Evolutionary conservation across 2,888 invertebrate species (phyloP).

Genomic region (Tricholauxania praeusta): DNA sequence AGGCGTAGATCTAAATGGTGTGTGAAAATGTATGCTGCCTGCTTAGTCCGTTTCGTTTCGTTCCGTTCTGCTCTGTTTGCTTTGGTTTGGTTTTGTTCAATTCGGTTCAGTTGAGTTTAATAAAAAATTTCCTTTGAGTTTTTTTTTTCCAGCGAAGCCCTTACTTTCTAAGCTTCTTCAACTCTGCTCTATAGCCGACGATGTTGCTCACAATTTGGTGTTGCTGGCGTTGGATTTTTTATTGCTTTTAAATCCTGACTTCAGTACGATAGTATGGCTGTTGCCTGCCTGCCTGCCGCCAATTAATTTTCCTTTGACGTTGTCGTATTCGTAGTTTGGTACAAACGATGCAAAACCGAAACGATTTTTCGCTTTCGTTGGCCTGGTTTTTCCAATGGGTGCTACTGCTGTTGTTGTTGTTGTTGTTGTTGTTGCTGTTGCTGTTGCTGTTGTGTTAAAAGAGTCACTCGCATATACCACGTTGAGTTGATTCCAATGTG

Average conservation of each 20-base stretch:
- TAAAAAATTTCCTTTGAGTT: background rate
- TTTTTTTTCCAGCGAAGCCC: no score
- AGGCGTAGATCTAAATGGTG: background rate
- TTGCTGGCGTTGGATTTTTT: no score
- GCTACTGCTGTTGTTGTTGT: conserved; percentile 25
- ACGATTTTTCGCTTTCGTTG: conserved; percentile 20
- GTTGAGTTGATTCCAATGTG: conserved; percentile 3
- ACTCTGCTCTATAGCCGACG: no score
- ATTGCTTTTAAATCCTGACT: no score
- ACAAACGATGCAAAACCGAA: background rate
- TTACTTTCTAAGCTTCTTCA: no score
- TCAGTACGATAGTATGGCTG: no score
- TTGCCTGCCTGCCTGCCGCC: background rate
- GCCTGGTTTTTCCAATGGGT: conserved; percentile 27
- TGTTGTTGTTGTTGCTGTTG: conserved; percentile 32
- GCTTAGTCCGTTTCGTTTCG: no score
- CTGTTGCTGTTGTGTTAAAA: conserved; percentile 33
- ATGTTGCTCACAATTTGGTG: no score
- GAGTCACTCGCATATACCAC: background rate
- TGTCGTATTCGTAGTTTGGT: background rate
- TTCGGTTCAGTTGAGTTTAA: conserved; percentile 9
- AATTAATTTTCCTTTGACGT: conserved; percentile 1
- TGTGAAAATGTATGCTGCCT: background rate
- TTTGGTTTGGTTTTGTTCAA: no score
- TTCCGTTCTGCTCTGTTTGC: no score